Evolutionary conservation across 2,797 vertebrate species (phyloP), one percentile per base, ranked within the genome.

Genomic region (Chelidonichthys spinosus): DNA sequence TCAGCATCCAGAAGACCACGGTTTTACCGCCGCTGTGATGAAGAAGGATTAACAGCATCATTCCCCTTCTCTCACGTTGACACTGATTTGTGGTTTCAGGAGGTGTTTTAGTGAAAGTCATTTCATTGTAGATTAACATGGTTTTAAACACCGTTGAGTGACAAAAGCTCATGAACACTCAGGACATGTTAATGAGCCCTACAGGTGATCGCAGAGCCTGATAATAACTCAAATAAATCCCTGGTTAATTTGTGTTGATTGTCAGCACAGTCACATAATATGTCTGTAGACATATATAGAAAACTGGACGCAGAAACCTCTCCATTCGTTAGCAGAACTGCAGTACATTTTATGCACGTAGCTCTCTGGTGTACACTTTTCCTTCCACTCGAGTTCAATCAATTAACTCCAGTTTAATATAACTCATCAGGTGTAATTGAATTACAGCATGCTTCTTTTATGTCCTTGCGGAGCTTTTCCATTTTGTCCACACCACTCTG

Each of bases 161-260:
- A 89, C 85, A 85, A 89, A 25, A 86, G 87, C 86, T 80, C 69
- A 73, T 47, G 62, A 87, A 87, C 75, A 78, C 84, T 84, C 77
- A 79, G 83, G 82, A 89, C 87, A 85, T 83, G 85, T 78, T 88
- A 93, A 92, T 92, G 84, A 88, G 74, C 88, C 85, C 89, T 44
- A 53, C 79, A 84, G 85, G 82, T 83, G 3, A 63, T 36, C 39
- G 69, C 44, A 64, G 76, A 70, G 73, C 32, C 66, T 33, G 73
- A 53, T 87, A 87, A 82, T 49, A 47, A 36, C 2, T 0, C 11
- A 49, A 49, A 63, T 3, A 50, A 35, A 63, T 37, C 9, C 44
- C 62, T 8, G 13, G 17, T 49, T 33, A 18, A 13, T 37, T 0
- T 36, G 25, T 56, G 7, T 2, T 15, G 40, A 2, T 36, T 33